Conservation (phyloP, 2,113 vertebrate genomes). For the Psephotus haematonotus region DNA sequence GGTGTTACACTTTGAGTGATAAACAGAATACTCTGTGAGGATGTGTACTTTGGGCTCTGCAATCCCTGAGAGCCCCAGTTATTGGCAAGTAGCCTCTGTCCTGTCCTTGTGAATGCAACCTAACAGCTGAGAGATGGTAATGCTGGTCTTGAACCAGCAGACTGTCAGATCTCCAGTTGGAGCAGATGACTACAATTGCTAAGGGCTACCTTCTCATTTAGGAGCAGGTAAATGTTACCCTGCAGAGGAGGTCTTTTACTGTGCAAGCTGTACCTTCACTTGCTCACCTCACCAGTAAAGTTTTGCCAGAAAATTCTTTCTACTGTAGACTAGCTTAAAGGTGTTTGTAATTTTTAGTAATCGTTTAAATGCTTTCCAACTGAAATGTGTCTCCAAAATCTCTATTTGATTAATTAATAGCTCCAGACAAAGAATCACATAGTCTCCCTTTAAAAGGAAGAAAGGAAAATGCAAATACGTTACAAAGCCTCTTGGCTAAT, state of each 20-base stretch:
- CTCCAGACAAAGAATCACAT: neutral
- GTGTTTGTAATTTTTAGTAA: neutral
- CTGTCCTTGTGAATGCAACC: neutral
- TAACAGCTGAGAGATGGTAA: neutral
- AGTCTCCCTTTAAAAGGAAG: neutral
- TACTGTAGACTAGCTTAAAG: neutral
- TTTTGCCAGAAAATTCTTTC: neutral
- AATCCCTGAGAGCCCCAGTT: neutral
- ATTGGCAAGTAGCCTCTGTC: neutral
- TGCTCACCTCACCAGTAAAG: neutral
- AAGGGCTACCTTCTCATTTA: neutral
- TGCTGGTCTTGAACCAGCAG: neutral
- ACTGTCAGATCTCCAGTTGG: neutral
- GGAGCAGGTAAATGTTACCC: neutral
- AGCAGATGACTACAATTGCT: neutral
- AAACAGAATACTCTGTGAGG: neutral
- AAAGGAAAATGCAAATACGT: neutral
- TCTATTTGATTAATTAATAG: neutral
- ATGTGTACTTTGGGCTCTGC: neutral
- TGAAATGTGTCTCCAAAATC: neutral
- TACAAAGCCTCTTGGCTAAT: neutral
- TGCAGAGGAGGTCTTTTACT: neutral
- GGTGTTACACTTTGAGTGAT: neutral
- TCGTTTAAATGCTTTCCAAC: neutral
- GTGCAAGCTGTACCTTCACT: neutral